Evolutionary conservation across 2,797 vertebrate species (phyloP), one percentile per base, ranked within the genome.

Genomic region (Cirrhinus molitorella): DNA sequence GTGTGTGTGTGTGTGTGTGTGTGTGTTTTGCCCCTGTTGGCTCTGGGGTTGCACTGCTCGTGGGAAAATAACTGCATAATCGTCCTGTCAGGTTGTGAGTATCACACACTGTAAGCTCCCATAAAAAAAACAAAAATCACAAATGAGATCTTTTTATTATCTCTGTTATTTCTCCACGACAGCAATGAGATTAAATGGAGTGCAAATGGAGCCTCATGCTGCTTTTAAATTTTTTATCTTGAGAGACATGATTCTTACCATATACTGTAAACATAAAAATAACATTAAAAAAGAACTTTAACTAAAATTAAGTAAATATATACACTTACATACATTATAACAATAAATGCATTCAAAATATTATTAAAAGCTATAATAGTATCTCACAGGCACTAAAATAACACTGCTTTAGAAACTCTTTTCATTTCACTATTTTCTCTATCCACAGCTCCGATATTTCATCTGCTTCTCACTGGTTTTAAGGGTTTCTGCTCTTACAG

Each of bases 1-100:
- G 25, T 73, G 81, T 75, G 88, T 86, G 83, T 87, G 89, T 86
- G 63, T 81, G 86, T 87, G 80, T 83, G 61, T 71, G 89, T 57
- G 47, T n/a, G 45, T 55, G 71, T 73, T 75, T 51, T 83, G 66
- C 66, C 31, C 40, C 34, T 34, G 82, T 61, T 40, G 76, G 53
- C 78, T 45, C 28, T 51, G 14, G 31, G 66, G 28, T 70, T 34
- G 45, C 6, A 0, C 12, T 81, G 55, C 66, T 76, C 2, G 21
- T 73, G 31, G 57, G 31, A 40, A 79, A 83, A 83, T 79, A 68
- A 37, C 72, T 71, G 23, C 23, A 5, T 74, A 19, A 51, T 86
- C 34, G 55, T 49, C 25, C 65, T 65, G 43, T 49, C 7, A 5
- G 28, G 66, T 37, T 78, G 40, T 45, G 37, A 47, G 3, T 8